Evolutionary conservation across 2,888 invertebrate genomes (phyloP).

Genomic region (Crematogaster levior): DNA sequence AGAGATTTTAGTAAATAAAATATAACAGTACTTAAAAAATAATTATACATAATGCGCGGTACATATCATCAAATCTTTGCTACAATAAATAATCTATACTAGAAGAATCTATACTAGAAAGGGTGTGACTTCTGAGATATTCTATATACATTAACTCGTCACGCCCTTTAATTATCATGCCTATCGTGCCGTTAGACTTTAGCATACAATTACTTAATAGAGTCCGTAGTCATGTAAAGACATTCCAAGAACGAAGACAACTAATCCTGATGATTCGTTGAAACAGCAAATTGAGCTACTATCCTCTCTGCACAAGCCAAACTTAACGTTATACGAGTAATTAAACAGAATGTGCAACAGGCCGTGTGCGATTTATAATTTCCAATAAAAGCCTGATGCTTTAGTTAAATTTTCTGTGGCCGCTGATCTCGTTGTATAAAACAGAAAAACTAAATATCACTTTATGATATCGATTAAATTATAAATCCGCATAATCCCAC

Average conservation of each 20-base stretch:
- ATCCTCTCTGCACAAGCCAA: constrained; percentile 21
- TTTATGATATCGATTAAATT: constrained; percentile 74
- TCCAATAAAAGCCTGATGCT: constrained; percentile 67
- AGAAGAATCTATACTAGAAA: constrained; percentile 5
- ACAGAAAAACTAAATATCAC: constrained; percentile 74
- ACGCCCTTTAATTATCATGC: constrained; percentile 78
- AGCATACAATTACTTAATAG: constrained; percentile 75
- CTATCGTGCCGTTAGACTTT: constrained; percentile 74
- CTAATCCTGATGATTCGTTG: constrained; percentile 29
- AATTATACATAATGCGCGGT: neutral
- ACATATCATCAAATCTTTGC: neutral
- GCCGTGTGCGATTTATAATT: constrained; percentile 54
- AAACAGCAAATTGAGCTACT: constrained; percentile 48
- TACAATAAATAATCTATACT: too few species aligned
- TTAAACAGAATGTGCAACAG: constrained; percentile 57
- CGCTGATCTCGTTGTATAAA: constrained; percentile 60
- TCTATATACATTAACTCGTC: constrained; percentile 67
- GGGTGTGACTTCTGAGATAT: constrained; percentile 23
- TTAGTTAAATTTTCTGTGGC: constrained; percentile 71
- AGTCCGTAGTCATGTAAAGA: constrained; percentile 64
- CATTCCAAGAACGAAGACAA: constrained; percentile 20
- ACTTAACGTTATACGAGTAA: constrained; percentile 54
- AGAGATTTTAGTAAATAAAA: too few species aligned
- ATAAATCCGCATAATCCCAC: constrained; percentile 74
- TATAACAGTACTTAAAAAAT: neutral